Evolutionary conservation across 2,888 invertebrate genomes (phyloP).

Genomic region (Coenonympha arcania): DNA sequence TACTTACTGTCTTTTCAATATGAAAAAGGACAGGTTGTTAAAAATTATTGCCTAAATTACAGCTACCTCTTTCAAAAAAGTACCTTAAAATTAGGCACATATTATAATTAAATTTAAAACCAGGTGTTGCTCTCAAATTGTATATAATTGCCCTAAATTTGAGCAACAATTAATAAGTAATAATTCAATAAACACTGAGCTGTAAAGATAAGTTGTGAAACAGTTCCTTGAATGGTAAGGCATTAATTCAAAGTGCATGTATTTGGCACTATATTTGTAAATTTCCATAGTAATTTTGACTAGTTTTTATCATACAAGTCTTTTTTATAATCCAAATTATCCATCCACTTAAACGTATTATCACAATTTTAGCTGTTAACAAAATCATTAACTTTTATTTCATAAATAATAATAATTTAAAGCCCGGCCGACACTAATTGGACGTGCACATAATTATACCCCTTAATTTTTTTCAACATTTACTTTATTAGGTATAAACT

Average conservation of each 20-base stretch:
- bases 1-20: neutral
- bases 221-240: slow-evolving; percentile 38
- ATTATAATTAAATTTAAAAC: slow-evolving; percentile 1
- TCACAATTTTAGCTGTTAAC: slow-evolving; percentile 30
- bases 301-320: slow-evolving; percentile 38
- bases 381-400: neutral
- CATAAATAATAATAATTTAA: neutral
- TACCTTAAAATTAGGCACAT: neutral
- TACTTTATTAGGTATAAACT: too few species aligned
- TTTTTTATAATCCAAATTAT: slow-evolving; percentile 24
- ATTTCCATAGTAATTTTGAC: slow-evolving; percentile 48
- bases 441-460: neutral
- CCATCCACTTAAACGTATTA: slow-evolving; percentile 34
- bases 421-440: neutral
- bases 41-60: slow-evolving; percentile 2
- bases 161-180: slow-evolving; percentile 29
- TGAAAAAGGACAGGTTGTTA: neutral
- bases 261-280: slow-evolving; percentile 57
- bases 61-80: neutral
- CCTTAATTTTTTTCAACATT: too few species aligned
- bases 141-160: slow-evolving; percentile 34
- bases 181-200: slow-evolving; percentile 1
- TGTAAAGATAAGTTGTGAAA: slow-evolving; percentile 28
- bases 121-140: slow-evolving; percentile 7
- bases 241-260: slow-evolving; percentile 51